Evolutionary conservation across 2,113 vertebrate species (phyloP), one percentile per base, ranked within the genome.

Genomic region (Rhabdomys dilectus): DNA sequence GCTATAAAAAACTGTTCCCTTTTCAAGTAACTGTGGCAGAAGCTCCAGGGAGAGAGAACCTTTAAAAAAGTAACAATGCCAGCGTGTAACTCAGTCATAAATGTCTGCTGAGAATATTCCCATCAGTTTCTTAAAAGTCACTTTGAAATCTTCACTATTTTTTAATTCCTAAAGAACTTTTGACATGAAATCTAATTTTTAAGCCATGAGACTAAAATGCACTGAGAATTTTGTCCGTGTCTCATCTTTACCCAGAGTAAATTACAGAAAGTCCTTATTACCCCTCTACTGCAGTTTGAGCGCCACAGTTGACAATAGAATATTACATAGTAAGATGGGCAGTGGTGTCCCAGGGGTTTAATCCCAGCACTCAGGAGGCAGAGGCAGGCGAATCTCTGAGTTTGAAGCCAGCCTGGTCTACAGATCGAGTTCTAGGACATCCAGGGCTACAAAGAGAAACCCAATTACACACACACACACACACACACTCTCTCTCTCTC

Each of bases 231-330:
- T 81, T 60, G 73, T 91, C 70, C 24, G 19, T 48, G 22, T 7
- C 53, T 94, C 53, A 86, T 66, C 72, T 93, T 95, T 1, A 72
- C 17, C 5, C 88, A 16, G 36, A 91, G 16, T 96, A 56, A 95
- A 86, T 84, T 1, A 85, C 91, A 82, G 60, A 80, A 92, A 82
- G 56, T 89, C 24, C 85, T 64, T 82, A 51, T 34, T 66, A 36
- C 84, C 66, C 53, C 78, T 82, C 15, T 58, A 60, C 11, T 86
- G 24, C 0, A 48, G 12, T 68, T 31, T 56, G 22, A 29, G 8
- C 9, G 42, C 48, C 31, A 42, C 31, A 64, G 66, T 91, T 96
- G 77, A 91, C 48, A 85, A 5, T 64, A 45, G 62, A 84, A 76
- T 62, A 42, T 22, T 70, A 42, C 39, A 39, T 4, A 53, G 22